Evolutionary conservation across 2,113 vertebrate species (phyloP).

Genomic region (Dendropsophus ebraccatus): DNA sequence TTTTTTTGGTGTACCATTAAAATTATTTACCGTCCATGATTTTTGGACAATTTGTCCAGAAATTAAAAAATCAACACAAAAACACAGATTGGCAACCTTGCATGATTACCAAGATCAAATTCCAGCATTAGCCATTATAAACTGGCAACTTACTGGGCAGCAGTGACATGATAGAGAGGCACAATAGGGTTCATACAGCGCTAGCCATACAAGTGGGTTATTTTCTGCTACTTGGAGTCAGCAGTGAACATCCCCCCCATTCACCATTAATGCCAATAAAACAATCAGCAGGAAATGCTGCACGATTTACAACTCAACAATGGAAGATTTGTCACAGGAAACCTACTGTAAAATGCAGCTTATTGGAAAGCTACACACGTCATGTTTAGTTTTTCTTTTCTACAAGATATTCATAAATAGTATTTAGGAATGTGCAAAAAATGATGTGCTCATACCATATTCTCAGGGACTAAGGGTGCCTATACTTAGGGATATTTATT

Average conservation of each 20-base stretch:
- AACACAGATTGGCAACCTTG: no score
- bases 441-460: no score
- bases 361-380: neutral
- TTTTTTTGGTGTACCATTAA: no score
- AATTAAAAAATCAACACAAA: no score
- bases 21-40: no score
- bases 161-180: neutral
- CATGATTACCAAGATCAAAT: no score
- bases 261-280: neutral
- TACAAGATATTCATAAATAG: no score
- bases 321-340: neutral
- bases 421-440: no score
- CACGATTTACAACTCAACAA: neutral
- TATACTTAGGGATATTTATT: no score
- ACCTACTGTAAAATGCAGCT: neutral
- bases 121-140: no score
- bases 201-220: neutral
- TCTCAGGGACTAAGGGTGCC: no score
- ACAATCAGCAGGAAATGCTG: neutral
- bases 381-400: neutral
- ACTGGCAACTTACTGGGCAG: neutral
- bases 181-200: neutral
- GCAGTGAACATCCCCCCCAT: neutral
- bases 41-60: no score
- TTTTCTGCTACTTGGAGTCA: neutral